Evolutionary conservation across 2,797 vertebrate species (phyloP), one percentile per base, ranked within the genome.

Genomic region (Diglossa cyanea): DNA sequence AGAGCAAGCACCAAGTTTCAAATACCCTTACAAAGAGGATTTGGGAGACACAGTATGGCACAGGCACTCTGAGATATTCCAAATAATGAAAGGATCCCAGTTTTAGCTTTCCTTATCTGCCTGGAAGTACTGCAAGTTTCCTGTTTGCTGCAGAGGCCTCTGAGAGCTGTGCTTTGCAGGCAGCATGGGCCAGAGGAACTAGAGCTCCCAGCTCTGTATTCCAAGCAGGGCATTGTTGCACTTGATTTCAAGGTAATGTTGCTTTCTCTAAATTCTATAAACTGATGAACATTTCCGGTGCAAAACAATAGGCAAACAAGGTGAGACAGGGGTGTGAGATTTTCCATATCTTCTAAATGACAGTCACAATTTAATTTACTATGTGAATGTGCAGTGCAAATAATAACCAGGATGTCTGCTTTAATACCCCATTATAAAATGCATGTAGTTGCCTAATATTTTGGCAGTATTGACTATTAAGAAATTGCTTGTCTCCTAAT

Each of bases 91-190:
- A 80, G 30, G 48, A 51, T 61, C 66, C 35, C 28, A 51, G 25
- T 77, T 76, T 71, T 86, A 77, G 57, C 58, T 92, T 39, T 54
- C 89, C 58, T 92, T 92, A 93, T 84, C 88, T 86, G 61, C 39
- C 39, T 91, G 82, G 60, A 90, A 83, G 25, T 42, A 47, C 31
- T 86, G 66, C 30, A 47, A 35, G 28, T 80, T 95, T 93, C 51
- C 76, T 78, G 89, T 90, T 88, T 75, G 23, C 51, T 91, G 83
- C 73, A 82, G 57, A 89, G 65, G 26, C 26, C 24, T 63, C 1
- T 24, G 7, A 48, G 63, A 82, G n/a, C 68, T 91, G 28, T 54
- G 28, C 74, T 88, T 77, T 94, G 55, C 31, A 47, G 62, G 28
- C 51, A 85, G 66, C 48, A n/a, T 28, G 44, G 58, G 31, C 40